Base-by-base conservation (phyloP, 2,888 invertebrate species). In the Polyploca ridens region DNA sequence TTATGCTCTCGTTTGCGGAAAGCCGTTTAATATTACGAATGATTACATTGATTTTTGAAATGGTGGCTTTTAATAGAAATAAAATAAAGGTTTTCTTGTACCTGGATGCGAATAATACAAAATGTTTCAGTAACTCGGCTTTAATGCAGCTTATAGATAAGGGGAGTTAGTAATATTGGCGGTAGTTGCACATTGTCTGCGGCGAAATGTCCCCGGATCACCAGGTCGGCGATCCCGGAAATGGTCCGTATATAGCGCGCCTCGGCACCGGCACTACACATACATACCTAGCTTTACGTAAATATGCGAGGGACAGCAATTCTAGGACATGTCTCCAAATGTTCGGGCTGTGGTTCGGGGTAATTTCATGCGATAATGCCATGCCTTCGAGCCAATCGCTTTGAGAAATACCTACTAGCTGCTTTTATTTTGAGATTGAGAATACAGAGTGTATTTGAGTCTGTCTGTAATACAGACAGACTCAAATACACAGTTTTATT, bases 211-310 rank as follows among this genome's bases (percentile, higher is more conserved):
- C 79, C 67, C 70, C 70, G 75, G 75, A 74, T 54, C 54, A 76
- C 71, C 71, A 77, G 88, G 87, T 83, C 85, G 83, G 65, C 81
- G 89, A 76, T 81, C 90, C 90, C 90, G 90, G 90, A 90, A 88
- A 73, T 72, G 64, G 73, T 66, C 85, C 84, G 74, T 85, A 83
- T 85, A 85, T 83, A 84, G 85, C 73, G 74, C 74, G 69, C 58
- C 72, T 70, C 68, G 64, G 64, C 73, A 73, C 71, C 76, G 69
- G 65, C 38, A 60, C 16, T 14, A 38, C 38, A 60, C 59, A 59
- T 35, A 60, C 59, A 19, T 54, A 54, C 54, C 5, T n/a, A 49
- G 49, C 49, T 49, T 49, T 16, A 49, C 19, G 19, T 14, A n/a
- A n/a, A 49, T 49, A 49, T 49, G 54, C 8, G 54, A 54, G 54